Percentiles rank a stretch among this genome's conserved stretches.
phyloP scores from a whole-genome alignment of 2,797 vertebrate genomes.

The Anas georgica region DNA sequence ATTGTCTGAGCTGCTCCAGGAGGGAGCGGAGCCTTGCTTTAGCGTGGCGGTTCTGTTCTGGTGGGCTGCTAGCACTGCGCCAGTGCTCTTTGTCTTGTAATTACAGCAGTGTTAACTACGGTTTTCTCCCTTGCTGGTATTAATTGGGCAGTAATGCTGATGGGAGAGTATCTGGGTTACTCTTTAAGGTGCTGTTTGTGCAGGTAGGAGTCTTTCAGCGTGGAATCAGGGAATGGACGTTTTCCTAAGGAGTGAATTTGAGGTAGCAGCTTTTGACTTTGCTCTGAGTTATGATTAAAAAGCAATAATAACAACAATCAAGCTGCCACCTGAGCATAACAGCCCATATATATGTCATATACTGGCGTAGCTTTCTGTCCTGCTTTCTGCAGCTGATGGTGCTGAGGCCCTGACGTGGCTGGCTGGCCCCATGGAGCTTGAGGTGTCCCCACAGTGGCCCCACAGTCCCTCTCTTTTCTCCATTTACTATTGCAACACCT shows the following conservation, averaged over 20 bases:
- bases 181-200: accelerated
- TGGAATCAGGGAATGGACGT: accelerated
- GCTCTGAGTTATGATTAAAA: not conserved
- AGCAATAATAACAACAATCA: not conserved
- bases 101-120: not conserved
- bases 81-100: conserved; percentile 38
- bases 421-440: too few species aligned
- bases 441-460: too few species aligned
- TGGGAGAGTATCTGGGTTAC: not conserved
- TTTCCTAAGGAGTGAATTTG: not conserved
- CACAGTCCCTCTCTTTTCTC: not conserved
- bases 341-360: not conserved
- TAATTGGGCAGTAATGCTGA: not conserved
- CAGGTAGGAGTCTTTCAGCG: accelerated
- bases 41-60: conserved; percentile 4
- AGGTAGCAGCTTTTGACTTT: not conserved
- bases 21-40: conserved; percentile 46
- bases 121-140: not conserved
- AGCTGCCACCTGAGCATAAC: accelerated
- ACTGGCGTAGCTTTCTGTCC: accelerated
- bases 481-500: accelerated
- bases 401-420: too few species aligned
- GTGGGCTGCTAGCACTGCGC: not conserved
- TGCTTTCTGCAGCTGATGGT: not conserved
- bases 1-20: conserved; percentile 55